Base-by-base conservation (phyloP, 2,113 vertebrate genomes). In the Ailurus styani region DNA sequence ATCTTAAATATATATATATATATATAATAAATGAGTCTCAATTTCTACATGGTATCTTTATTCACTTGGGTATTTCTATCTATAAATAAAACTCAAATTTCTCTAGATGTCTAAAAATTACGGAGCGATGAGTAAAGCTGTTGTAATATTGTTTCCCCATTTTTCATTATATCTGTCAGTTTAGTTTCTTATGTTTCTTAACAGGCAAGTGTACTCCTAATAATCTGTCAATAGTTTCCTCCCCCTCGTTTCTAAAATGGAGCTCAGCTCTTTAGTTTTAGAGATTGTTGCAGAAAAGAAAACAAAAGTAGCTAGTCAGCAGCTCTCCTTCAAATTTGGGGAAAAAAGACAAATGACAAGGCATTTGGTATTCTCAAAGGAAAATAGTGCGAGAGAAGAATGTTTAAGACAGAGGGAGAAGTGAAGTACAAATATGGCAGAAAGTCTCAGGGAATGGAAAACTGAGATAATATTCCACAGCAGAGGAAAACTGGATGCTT, bases 51-150 rank as follows among this genome's bases (percentile, higher is more conserved):
- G 37, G 42, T 20, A 50, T 45, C 2, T 87, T 94, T 97, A 90
- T 78, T 90, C 34, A 55, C 2, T 77, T 75, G 7, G 2, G 37
- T 60, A 87, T 96, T 84, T 70, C 73, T 50, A 34, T 52, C 17
- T 81, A 66, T 42, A 66, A 60, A 72, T 64, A 89, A 57, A 95
- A 66, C 25, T 91, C 3, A 88, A 73, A 60, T 84, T 96, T 91
- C 29, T 86, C 4, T 91, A 42, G 3, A 34, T 42, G 7, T 47
- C 25, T 91, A 77, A 68, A 75, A 31, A 84, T 45, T 87, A n/a
- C 40, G 50, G 54, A 87, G 9, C 37, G 17, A 87, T 81, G 2
- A 88, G 25, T 37, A 87, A 96, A 62, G 15, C 18, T 68, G 3
- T 42, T 50, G 5, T 52, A 73, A 60, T 47, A 55, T 89, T 95